A percentile compares a stretch with the other conserved stretches of the same genome.
phyloP scores from a whole-genome alignment of 2,113 vertebrate species.

The Bambusicola thoracicus region DNA sequence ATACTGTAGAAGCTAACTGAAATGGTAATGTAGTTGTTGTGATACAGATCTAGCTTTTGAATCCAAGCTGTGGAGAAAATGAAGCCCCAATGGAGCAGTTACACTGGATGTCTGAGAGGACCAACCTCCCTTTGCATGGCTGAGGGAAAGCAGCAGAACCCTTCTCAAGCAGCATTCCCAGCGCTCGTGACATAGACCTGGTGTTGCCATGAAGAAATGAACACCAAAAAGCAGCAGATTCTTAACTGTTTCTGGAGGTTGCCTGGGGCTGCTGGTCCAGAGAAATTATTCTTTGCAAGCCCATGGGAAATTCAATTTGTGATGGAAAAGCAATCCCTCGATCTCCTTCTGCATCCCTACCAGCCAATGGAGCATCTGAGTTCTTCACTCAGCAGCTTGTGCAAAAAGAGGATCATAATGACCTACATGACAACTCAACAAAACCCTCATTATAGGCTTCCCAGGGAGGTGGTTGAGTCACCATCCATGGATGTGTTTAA shows the following conservation, averaged over 20 bases:
- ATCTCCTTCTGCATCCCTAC: neutral
- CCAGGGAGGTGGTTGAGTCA: too few species aligned
- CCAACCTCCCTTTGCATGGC: neutral
- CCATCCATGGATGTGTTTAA: too few species aligned
- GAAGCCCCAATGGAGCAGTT: neutral
- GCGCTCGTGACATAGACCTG: neutral
- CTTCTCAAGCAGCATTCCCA: neutral
- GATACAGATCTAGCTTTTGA: neutral
- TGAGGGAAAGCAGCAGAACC: neutral
- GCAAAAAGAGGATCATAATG: neutral
- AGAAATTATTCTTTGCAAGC: neutral
- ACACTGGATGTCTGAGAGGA: neutral
- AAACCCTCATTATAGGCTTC: too few species aligned
- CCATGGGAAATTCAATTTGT: neutral
- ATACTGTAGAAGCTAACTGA: neutral
- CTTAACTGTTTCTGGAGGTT: neutral
- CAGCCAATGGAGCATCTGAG: neutral
- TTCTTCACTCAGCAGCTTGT: neutral
- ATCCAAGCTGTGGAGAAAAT: neutral
- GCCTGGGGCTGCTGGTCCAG: neutral
- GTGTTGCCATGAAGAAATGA: neutral
- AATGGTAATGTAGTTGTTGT: neutral
- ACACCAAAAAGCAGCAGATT: neutral
- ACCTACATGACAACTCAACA: neutral
- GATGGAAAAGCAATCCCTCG: neutral